phyloP scores from a whole-genome alignment of 2,797 vertebrate genomes.

The Aplochiton taeniatus region DNA sequence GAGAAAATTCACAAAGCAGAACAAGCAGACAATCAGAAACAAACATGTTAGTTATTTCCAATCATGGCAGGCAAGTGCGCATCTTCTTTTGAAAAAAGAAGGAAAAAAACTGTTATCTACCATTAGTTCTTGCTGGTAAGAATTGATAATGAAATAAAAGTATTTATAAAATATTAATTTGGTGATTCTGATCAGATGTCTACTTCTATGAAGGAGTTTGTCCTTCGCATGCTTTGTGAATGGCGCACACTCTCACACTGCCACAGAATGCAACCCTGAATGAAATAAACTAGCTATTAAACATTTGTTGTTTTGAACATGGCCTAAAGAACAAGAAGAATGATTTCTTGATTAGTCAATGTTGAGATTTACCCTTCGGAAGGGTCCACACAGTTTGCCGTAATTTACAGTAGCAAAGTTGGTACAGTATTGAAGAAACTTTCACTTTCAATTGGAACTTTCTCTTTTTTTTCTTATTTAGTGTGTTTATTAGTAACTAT shows the following conservation, averaged over 20 bases:
- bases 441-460: too few relatives aligned
- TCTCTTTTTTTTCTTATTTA: too few relatives aligned
- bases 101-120: neutral
- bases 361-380: constrained; percentile 14
- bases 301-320: constrained; percentile 21
- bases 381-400: constrained; percentile 17
- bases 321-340: constrained; percentile 3
- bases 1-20: constrained; percentile 66
- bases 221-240: constrained; percentile 70
- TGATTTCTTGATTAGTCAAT: constrained; percentile 13
- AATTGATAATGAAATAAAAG: neutral
- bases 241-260: constrained; percentile 48
- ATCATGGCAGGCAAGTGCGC: neutral
- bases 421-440: too few relatives aligned
- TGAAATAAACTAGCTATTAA: constrained; percentile 26
- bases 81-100: neutral
- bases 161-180: neutral
- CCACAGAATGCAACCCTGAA: constrained; percentile 41
- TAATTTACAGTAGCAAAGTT: too few relatives aligned
- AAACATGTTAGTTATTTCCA: neutral
- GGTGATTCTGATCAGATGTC: neutral
- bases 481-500: too few relatives aligned
- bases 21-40: neutral
- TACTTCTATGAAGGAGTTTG: constrained; percentile 15
- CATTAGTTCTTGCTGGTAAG: neutral